These are phyloP conservation scores for Ammospiza caudacuta DNA, from an alignment of 2,113 vertebrate genomes.

Conservation along the genomic window DNA sequence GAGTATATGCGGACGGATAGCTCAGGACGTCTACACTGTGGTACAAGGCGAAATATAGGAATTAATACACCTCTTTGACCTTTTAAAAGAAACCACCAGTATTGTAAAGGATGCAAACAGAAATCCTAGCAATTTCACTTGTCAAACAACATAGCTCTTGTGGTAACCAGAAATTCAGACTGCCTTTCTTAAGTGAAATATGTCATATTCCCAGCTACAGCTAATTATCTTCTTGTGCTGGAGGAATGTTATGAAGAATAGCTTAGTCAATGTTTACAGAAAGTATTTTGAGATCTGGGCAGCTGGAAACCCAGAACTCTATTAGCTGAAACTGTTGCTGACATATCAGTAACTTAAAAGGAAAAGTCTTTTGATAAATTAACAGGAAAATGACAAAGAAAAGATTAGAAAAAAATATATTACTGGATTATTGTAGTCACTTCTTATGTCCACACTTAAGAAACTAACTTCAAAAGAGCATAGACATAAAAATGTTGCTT, in stretches of 20 bases:
- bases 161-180: neutral
- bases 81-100: neutral
- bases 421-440: neutral
- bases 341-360: conserved; percentile 1
- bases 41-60: neutral
- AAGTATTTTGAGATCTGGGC: neutral
- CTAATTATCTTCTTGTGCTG: neutral
- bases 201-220: neutral
- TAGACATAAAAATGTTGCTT: neutral
- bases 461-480: neutral
- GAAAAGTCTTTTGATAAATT: neutral
- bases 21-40: neutral
- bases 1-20: neutral
- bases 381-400: neutral
- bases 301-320: neutral
- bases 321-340: neutral
- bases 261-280: neutral
- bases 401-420: neutral
- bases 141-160: neutral
- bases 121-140: neutral
- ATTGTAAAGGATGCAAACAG: neutral
- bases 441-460: neutral
- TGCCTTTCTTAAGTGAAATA: neutral
- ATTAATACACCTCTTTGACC: neutral
- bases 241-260: neutral